Conservation (phyloP, 2,888 invertebrate genomes). For the Lacanobia oleracea region DNA sequence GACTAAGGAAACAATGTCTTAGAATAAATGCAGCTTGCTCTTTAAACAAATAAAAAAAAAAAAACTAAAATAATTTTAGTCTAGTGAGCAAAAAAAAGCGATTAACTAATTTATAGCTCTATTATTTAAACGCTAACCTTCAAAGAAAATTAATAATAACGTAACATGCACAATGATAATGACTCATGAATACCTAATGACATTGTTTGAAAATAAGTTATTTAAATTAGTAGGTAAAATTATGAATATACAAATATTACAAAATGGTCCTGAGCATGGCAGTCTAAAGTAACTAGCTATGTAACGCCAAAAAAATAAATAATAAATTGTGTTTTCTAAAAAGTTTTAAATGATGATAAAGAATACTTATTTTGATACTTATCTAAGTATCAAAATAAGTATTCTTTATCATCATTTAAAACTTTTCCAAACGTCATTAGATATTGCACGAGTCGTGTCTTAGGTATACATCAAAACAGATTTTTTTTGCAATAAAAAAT, state of each 20-base stretch:
- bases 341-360: too few species aligned
- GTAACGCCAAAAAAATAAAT: too few species aligned
- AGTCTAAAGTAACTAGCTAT: too few species aligned
- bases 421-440: too few species aligned
- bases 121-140: conserved; percentile 7
- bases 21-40: conserved; percentile 3
- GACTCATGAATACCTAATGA: conserved; percentile 6
- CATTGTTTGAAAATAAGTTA: conserved; percentile 16
- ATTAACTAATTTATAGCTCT: neutral
- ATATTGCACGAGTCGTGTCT: too few species aligned
- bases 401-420: too few species aligned
- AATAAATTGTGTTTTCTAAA: too few species aligned
- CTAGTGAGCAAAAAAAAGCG: neutral
- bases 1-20: conserved; percentile 18
- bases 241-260: conserved; percentile 5
- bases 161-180: neutral
- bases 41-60: conserved; percentile 2
- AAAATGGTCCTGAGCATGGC: neutral
- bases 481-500: too few species aligned
- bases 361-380: too few species aligned
- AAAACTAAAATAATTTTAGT: neutral
- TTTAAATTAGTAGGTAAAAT: conserved; percentile 25
- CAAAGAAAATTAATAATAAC: conserved; percentile 6
- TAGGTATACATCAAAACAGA: too few species aligned
- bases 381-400: too few species aligned